Conservation (phyloP, 2,888 invertebrate genomes). For the Lithophane socia region DNA sequence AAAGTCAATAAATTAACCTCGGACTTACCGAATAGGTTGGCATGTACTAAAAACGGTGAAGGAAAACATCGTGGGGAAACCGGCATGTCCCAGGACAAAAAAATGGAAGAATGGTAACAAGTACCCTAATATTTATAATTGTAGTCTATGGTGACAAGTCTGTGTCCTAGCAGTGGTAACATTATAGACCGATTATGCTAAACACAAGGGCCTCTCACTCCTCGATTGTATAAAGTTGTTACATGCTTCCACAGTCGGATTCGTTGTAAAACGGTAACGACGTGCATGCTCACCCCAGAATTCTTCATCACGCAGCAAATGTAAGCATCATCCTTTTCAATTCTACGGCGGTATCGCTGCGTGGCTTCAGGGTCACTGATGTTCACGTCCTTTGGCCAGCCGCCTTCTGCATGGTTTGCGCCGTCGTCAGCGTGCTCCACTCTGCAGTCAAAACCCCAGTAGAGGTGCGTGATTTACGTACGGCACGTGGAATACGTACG, state of each 20-base stretch:
- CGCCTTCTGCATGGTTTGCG: slow-evolving; percentile 94
- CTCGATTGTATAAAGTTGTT: too few relatives aligned
- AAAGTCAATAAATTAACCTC: too few relatives aligned
- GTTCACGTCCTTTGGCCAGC: slow-evolving; percentile 94
- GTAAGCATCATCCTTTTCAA: slow-evolving; percentile 91
- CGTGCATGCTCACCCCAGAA: slow-evolving; percentile 72
- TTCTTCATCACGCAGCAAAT: slow-evolving; percentile 91
- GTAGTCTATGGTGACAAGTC: too few relatives aligned
- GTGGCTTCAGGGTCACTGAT: slow-evolving; percentile 50
- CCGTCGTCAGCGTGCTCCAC: slow-evolving; percentile 91
- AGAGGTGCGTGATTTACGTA: background rate
- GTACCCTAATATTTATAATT: too few relatives aligned
- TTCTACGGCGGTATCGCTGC: slow-evolving; percentile 51
- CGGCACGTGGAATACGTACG: too few relatives aligned
- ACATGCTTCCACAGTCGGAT: background rate
- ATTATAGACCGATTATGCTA: too few relatives aligned
- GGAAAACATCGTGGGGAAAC: too few relatives aligned
- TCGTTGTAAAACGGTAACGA: background rate
- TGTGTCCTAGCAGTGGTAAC: too few relatives aligned
- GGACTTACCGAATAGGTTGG: too few relatives aligned
- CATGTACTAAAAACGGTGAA: too few relatives aligned
- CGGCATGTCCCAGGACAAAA: too few relatives aligned
- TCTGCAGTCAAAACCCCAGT: slow-evolving; percentile 72
- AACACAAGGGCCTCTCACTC: background rate
- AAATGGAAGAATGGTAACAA: too few relatives aligned